Percentiles rank a stretch among this genome's conserved stretches.
These are phyloP conservation scores for Electrona antarctica DNA, from an alignment of 2,113 vertebrate genomes.

Conservation along the genomic window DNA sequence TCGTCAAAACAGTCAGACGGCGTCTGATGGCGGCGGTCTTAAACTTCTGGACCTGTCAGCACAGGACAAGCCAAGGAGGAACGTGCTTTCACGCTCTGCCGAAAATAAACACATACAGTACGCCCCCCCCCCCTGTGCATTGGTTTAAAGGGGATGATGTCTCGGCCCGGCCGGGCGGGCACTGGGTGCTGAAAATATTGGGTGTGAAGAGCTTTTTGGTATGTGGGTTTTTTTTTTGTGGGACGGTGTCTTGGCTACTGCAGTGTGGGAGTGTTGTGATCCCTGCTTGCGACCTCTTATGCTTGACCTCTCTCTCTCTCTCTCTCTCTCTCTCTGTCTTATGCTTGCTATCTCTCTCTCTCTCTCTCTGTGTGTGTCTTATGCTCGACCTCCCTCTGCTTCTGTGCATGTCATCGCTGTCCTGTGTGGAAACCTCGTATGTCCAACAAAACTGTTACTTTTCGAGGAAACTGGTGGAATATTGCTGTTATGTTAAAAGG, in stretches of 20 bases:
- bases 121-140: conserved; percentile 42
- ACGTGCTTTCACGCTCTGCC: conserved; percentile 16
- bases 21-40: too few species aligned
- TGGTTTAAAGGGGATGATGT: conserved; percentile 61
- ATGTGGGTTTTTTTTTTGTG: background rate
- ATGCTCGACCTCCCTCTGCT: background rate
- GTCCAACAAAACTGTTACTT: too few species aligned
- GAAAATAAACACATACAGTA: conserved; percentile 61
- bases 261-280: background rate
- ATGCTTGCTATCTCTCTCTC: background rate
- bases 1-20: too few species aligned
- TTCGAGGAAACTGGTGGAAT: too few species aligned
- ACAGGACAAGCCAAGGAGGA: too few species aligned
- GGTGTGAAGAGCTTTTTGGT: background rate
- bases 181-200: conserved; percentile 40
- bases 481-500: too few species aligned
- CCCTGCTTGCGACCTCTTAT: too few species aligned
- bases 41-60: too few species aligned
- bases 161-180: conserved; percentile 7
- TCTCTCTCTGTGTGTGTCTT: background rate
- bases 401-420: background rate
- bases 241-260: conserved; percentile 3
- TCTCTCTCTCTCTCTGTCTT: too few species aligned
- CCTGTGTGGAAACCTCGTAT: too few species aligned
- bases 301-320: too few species aligned